A percentile compares a stretch with the other conserved stretches of the same genome.
Conservation (phyloP, 2,888 invertebrate species). For the Agrilus mali region DNA sequence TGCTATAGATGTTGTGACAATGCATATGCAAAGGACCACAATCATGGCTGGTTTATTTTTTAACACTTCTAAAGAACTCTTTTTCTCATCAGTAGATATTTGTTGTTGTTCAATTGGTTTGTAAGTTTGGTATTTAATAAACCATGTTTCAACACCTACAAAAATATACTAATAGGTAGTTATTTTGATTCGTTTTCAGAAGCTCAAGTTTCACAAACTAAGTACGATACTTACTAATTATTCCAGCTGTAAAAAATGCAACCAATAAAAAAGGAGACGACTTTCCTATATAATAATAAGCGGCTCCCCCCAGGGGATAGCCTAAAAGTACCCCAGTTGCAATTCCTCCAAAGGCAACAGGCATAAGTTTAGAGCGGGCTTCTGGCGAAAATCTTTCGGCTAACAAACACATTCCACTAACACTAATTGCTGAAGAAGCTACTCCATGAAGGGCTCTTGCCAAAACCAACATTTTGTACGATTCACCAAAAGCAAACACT, state of each 20-base stretch:
- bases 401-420: constrained; percentile 71
- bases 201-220: not conserved
- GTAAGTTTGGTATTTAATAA: too few species aligned
- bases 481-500: constrained; percentile 68
- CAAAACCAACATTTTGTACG: constrained; percentile 52
- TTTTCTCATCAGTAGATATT: not conserved
- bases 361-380: constrained; percentile 57
- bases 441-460: constrained; percentile 70
- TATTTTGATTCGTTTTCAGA: not conserved
- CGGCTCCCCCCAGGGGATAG: constrained; percentile 68
- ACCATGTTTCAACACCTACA: too few species aligned
- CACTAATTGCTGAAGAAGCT: constrained; percentile 66
- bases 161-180: too few species aligned
- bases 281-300: constrained; percentile 66
- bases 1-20: constrained; percentile 72
- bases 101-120: not conserved
- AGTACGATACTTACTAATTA: constrained; percentile 30
- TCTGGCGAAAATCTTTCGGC: constrained; percentile 47
- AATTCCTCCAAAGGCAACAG: constrained; percentile 66
- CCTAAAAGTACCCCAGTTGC: constrained; percentile 71
- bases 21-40: constrained; percentile 55
- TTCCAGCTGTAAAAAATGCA: constrained; percentile 42
- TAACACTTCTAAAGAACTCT: constrained; percentile 33
- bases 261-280: constrained; percentile 61
- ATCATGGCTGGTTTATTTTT: constrained; percentile 50